Percentiles rank a stretch among this genome's conserved stretches.
Evolutionary conservation across 2,797 vertebrate genomes (phyloP).

Genomic region (Odontamblyopus lacepedii): DNA sequence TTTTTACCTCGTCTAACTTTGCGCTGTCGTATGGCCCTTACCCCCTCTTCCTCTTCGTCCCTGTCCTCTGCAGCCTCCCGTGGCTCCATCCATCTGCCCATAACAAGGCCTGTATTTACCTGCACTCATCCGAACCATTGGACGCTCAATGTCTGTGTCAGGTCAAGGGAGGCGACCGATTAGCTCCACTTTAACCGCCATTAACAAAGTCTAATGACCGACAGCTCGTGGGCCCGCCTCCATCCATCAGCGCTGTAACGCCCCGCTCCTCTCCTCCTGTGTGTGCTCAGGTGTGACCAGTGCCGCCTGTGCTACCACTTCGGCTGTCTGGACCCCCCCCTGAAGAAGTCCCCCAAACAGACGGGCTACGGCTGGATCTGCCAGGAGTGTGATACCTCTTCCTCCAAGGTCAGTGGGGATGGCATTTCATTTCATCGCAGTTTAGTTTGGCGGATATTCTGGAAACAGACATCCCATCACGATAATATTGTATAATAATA

Average conservation of each 20-base stretch:
- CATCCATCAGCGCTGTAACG: conserved; percentile 49
- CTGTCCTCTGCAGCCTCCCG: neutral
- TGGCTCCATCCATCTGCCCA: conserved; percentile 27
- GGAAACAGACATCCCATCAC: too few species aligned
- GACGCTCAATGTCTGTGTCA: conserved; percentile 45
- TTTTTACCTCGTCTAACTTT: neutral
- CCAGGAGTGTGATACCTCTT: conserved; percentile 96
- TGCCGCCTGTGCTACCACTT: conserved; percentile 97
- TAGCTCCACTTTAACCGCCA: conserved; percentile 52
- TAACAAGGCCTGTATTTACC: conserved; percentile 63
- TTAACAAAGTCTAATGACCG: conserved; percentile 66
- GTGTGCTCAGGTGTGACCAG: conserved; percentile 88
- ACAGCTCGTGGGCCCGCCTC: conserved; percentile 57
- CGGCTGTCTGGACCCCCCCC: conserved; percentile 96
- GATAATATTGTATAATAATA: too few species aligned
- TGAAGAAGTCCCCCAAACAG: conserved; percentile 99
- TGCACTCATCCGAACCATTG: conserved; percentile 38
- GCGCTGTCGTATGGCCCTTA: neutral
- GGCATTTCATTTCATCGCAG: neutral
- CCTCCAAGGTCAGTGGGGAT: conserved; percentile 88
- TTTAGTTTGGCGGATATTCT: too few species aligned
- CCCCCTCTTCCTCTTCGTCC: neutral
- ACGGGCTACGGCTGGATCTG: conserved; percentile 99
- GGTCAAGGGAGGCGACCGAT: conserved; percentile 60
- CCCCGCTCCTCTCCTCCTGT: conserved; percentile 39